Percentiles rank a stretch among this genome's conserved stretches.
Conservation (phyloP, 2,797 vertebrate species). For the Onychomys torridus region DNA sequence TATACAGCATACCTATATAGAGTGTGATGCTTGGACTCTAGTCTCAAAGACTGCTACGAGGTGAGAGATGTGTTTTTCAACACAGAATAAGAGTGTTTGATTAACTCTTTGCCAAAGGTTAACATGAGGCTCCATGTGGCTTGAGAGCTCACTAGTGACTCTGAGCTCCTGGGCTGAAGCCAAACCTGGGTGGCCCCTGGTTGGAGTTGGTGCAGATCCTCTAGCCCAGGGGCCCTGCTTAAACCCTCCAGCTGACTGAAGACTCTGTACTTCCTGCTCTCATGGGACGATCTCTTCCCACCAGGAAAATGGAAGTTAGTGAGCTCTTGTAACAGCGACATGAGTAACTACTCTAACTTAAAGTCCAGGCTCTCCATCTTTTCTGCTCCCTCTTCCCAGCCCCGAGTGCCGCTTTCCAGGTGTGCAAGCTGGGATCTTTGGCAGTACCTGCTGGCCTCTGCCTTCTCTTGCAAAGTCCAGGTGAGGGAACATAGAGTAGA, state of each 20-base stretch:
- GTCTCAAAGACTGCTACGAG: neutral
- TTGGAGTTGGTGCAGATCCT: neutral
- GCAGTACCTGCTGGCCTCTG: neutral
- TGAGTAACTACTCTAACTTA: neutral
- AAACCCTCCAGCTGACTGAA: neutral
- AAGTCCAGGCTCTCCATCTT: neutral
- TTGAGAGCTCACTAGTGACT: neutral
- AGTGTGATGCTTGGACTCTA: neutral
- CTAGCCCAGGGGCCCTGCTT: neutral
- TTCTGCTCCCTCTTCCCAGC: neutral
- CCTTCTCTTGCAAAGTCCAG: slow-evolving; percentile 15
- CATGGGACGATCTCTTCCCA: neutral
- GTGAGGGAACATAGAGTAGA: neutral
- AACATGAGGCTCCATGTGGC: neutral
- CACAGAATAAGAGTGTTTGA: neutral
- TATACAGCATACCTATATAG: rapidly evolving
- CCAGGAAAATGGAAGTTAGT: neutral
- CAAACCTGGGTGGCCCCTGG: neutral
- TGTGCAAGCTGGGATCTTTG: neutral
- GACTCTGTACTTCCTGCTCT: neutral
- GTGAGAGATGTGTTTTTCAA: neutral
- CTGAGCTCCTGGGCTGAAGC: neutral
- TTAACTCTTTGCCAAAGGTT: neutral
- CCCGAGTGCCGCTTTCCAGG: neutral
- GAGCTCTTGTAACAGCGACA: neutral